Evolutionary conservation across 2,797 vertebrate species (phyloP).

Genomic region (Sciurus carolinensis): DNA sequence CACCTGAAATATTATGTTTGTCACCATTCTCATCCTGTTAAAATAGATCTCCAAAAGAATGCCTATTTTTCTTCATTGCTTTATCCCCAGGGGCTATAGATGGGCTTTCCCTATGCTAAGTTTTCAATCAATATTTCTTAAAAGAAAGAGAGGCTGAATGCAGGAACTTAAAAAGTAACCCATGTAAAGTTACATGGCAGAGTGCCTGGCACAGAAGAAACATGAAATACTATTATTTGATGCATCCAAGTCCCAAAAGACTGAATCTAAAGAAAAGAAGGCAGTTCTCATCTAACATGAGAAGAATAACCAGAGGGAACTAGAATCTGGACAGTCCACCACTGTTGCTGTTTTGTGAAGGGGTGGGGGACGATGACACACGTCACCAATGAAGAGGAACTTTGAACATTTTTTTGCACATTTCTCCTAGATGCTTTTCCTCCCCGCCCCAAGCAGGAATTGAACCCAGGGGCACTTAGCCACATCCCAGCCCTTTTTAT

Average conservation of each 20-base stretch:
- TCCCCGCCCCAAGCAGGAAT: no score
- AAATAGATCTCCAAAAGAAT: constrained; percentile 10
- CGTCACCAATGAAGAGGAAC: background rate
- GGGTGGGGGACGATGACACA: background rate
- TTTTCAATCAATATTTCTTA: constrained; percentile 43
- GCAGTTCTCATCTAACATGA: background rate
- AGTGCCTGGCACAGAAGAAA: background rate
- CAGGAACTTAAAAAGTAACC: background rate
- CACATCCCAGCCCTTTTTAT: background rate
- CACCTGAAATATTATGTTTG: background rate
- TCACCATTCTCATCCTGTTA: constrained; percentile 36
- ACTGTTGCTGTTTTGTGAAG: background rate
- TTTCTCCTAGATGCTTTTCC: background rate
- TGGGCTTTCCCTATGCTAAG: background rate
- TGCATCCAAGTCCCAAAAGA: background rate
- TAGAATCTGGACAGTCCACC: background rate
- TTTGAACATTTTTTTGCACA: background rate
- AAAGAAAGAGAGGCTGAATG: constrained; percentile 33
- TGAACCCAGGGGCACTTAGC: no score
- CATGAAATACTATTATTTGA: constrained; percentile 14
- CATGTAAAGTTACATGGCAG: background rate
- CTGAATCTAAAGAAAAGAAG: background rate
- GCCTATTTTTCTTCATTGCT: background rate
- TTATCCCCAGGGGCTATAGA: background rate
- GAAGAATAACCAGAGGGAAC: background rate